Percentiles rank a stretch among this genome's conserved stretches.
Evolutionary conservation across 2,113 vertebrate genomes (phyloP).

Genomic region (Xerus inauris): DNA sequence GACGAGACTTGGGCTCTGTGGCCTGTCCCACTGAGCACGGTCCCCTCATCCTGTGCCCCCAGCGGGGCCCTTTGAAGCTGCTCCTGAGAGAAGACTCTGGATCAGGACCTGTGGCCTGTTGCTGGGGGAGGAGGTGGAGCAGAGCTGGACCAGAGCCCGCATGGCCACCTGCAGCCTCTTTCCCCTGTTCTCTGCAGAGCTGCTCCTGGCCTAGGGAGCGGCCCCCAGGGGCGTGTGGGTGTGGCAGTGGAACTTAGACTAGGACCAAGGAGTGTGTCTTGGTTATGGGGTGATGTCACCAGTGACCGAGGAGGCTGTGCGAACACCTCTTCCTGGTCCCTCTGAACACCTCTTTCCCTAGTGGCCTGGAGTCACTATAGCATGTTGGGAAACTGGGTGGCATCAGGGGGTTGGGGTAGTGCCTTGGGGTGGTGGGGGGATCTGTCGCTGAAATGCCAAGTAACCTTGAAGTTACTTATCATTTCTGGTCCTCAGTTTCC

Average conservation of each 20-base stretch:
- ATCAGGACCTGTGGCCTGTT: background rate
- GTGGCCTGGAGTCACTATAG: background rate
- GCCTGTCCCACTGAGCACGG: background rate
- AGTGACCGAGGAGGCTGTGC: background rate
- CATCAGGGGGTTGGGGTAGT: background rate
- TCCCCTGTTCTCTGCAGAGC: background rate
- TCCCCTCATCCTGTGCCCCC: background rate
- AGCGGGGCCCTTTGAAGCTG: no score
- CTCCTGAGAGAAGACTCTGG: background rate
- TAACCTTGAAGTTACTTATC: background rate
- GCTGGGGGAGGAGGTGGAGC: no score
- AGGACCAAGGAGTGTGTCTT: no score
- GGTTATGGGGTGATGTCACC: no score
- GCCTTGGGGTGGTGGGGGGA: no score
- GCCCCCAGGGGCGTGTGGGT: rapidly evolving
- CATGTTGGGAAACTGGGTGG: no score
- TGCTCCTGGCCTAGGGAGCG: background rate
- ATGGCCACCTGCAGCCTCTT: background rate
- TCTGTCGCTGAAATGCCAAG: background rate
- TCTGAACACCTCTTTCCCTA: background rate
- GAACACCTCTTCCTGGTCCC: background rate
- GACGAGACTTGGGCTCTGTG: background rate
- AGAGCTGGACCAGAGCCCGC: background rate
- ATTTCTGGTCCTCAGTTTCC: background rate
- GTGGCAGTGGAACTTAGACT: no score